Evolutionary conservation across 2,888 invertebrate genomes (phyloP).

Genomic region (Branchipolynoe longqiensis): DNA sequence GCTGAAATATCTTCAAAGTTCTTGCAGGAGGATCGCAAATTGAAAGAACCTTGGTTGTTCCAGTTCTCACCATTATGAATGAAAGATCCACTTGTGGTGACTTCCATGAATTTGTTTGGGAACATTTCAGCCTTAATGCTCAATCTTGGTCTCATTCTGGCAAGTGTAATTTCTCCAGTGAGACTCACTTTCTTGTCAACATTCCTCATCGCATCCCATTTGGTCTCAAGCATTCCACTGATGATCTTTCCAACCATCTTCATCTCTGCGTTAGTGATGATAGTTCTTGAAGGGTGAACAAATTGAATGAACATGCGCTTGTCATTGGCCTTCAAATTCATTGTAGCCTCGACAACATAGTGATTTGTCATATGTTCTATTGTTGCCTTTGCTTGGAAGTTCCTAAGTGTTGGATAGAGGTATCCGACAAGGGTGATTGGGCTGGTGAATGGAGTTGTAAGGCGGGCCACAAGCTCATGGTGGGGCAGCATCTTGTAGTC

Average conservation of each 20-base stretch:
- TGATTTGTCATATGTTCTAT: constrained; percentile 20
- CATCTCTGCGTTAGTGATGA: constrained; percentile 23
- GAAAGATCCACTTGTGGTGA: too few relatives aligned
- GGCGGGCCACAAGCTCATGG: constrained; percentile 64
- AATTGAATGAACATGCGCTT: constrained; percentile 48
- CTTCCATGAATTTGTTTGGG: too few relatives aligned
- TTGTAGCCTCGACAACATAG: constrained; percentile 59
- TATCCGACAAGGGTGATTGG: constrained; percentile 64
- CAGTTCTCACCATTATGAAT: too few relatives aligned
- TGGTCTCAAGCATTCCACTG: constrained; percentile 48
- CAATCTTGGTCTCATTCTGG: constrained; percentile 58
- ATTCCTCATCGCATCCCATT: constrained; percentile 61
- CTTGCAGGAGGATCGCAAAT: not conserved
- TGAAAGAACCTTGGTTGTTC: constrained; percentile 11
- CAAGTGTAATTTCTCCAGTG: constrained; percentile 58
- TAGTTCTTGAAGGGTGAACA: constrained; percentile 32
- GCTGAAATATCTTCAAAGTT: constrained; percentile 62
- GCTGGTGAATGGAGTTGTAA: constrained; percentile 58
- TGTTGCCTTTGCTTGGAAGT: constrained; percentile 59
- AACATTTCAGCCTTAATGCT: constrained; percentile 56
- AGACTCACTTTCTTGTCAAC: constrained; percentile 53
- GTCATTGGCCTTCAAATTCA: constrained; percentile 55
- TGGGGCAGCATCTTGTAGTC: constrained; percentile 64
- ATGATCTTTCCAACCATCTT: not conserved
- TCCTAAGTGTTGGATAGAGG: constrained; percentile 65